A percentile compares a stretch with the other conserved stretches of the same genome.
Evolutionary conservation across 2,113 vertebrate genomes (phyloP).

Genomic region (Pseudorectes ferrugineus): DNA sequence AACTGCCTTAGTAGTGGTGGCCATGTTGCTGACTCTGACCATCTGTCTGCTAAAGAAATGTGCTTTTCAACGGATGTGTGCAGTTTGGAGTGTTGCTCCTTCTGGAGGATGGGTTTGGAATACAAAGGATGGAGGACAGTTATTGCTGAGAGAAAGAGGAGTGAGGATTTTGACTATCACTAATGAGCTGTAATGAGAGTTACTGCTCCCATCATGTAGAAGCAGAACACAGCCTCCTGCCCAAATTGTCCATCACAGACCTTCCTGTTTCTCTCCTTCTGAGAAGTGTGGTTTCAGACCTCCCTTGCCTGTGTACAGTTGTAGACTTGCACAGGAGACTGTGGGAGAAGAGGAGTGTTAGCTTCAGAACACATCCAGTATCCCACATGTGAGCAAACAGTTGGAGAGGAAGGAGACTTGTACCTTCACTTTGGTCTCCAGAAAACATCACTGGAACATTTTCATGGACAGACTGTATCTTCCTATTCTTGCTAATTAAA

Average conservation of each 20-base stretch:
- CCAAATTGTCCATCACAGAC: background rate
- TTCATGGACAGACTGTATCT: background rate
- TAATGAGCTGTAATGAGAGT: background rate
- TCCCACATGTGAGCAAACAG: background rate
- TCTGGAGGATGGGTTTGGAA: background rate
- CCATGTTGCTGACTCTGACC: background rate
- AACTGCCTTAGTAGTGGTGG: background rate
- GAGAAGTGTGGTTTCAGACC: background rate
- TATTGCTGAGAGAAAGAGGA: background rate
- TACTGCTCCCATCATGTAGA: background rate
- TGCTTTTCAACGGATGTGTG: background rate
- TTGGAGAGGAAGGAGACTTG: background rate
- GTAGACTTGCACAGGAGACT: background rate
- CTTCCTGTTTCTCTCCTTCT: background rate
- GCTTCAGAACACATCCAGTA: background rate
- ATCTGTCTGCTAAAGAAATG: fast-evolving
- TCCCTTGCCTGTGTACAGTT: background rate
- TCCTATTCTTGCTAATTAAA: background rate
- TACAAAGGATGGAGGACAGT: background rate
- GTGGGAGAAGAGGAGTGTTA: background rate
- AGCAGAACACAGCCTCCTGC: background rate
- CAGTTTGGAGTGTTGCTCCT: background rate
- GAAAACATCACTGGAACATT: background rate
- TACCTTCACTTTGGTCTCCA: background rate
- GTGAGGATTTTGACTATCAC: background rate